Conservation (phyloP, 1,140 invertebrate genomes). For the Drosophila lowei region DNA sequence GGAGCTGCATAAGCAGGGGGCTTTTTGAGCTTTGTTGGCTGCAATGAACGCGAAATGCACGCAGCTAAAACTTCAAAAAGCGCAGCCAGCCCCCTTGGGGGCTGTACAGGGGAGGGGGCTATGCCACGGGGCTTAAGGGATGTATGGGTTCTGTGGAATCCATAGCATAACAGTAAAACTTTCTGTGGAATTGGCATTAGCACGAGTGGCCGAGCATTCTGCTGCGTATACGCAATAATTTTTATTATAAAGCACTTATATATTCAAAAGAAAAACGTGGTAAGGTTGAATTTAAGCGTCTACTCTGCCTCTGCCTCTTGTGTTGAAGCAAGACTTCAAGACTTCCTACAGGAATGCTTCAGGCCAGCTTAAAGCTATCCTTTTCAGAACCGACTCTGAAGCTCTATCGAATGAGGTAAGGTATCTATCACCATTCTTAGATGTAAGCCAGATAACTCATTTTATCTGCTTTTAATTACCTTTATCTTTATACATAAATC, state of each 20-base stretch:
- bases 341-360: too few relatives aligned
- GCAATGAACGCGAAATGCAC: slow-evolving; percentile 72
- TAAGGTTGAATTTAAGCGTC: too few relatives aligned
- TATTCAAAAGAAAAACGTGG: too few relatives aligned
- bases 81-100: slow-evolving; percentile 7
- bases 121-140: background rate
- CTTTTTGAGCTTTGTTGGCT: slow-evolving; percentile 47
- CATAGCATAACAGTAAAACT: slow-evolving; percentile 65
- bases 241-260: background rate
- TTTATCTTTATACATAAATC: too few relatives aligned
- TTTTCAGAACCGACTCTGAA: too few relatives aligned
- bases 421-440: too few relatives aligned
- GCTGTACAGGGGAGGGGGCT: slow-evolving; percentile 1
- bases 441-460: too few relatives aligned
- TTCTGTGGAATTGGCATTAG: slow-evolving; percentile 63
- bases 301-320: too few relatives aligned
- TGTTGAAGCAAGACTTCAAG: too few relatives aligned
- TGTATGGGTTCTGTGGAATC: slow-evolving; percentile 28
- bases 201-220: slow-evolving; percentile 56
- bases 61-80: slow-evolving; percentile 74
- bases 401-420: too few relatives aligned
- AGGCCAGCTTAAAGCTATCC: too few relatives aligned
- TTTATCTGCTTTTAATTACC: too few relatives aligned
- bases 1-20: slow-evolving; percentile 28
- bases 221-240: slow-evolving; percentile 63